Evolutionary conservation across 2,888 invertebrate species (phyloP).

Genomic region (Apotomis capreana): DNA sequence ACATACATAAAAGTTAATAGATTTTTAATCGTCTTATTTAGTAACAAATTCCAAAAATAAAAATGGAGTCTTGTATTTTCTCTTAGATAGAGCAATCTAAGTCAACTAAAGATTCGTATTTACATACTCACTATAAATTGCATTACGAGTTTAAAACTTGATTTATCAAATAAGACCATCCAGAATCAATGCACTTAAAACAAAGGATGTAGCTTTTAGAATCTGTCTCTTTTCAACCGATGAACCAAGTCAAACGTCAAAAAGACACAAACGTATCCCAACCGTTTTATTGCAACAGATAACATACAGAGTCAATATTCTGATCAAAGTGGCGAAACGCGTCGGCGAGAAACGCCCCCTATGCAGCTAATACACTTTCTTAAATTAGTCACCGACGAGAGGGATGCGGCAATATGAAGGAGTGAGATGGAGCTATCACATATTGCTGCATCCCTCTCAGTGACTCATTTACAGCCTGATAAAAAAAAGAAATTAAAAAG

Average conservation of each 20-base stretch:
- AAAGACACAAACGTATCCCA: slow-evolving; percentile 36
- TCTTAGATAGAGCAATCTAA: too few species aligned
- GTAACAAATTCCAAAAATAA: background rate
- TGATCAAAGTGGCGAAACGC: slow-evolving; percentile 62
- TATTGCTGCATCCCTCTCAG: too few species aligned
- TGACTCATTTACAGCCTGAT: background rate
- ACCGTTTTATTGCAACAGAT: slow-evolving; percentile 46
- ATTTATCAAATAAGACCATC: background rate
- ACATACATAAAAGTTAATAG: background rate
- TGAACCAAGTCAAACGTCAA: slow-evolving; percentile 22
- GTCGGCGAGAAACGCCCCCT: slow-evolving; percentile 1
- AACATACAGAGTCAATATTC: slow-evolving; percentile 57
- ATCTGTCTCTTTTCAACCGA: slow-evolving; percentile 25
- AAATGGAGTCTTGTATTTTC: too few species aligned
- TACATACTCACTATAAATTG: background rate
- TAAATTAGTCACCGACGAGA: too few species aligned
- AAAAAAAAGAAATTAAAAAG: too few species aligned
- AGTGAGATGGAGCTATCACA: too few species aligned
- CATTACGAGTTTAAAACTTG: background rate
- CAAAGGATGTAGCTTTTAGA: background rate
- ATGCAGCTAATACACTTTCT: background rate
- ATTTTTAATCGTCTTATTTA: background rate
- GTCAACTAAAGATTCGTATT: too few species aligned
- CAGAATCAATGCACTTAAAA: background rate
- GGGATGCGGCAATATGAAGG: too few species aligned